Base-by-base conservation (phyloP, 2,113 vertebrate genomes). In the Halcyon malimbica region DNA sequence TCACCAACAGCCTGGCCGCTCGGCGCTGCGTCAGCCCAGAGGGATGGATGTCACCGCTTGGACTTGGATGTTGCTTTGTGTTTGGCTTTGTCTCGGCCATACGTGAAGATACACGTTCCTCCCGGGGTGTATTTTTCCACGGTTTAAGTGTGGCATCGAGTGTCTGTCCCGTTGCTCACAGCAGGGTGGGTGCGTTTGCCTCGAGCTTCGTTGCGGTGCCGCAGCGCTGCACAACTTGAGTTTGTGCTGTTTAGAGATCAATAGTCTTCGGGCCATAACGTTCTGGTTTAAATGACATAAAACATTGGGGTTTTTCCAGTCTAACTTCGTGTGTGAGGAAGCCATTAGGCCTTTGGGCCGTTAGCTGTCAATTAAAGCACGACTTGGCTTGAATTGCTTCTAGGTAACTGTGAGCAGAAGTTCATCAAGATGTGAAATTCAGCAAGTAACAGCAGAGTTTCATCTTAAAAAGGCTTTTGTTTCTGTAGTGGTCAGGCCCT, bases 141-240 rank as follows among this genome's bases (percentile, higher is more conserved):
- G 14, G 31, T 5, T 39, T 1, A 5, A 35, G 25, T 3, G 39
- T 67, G 31, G 26, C 19, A 2, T 17, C 14, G 11, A 5, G 37
- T 4, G 17, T n/a, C 46, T 46, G 54, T 68, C 68, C 83, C 14
- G 0, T 11, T 41, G 42, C 62, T 84, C 1, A 1, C 73, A 19
- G 13, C 37, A 5, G 1, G 17, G 5, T 2, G 2, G 44, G 29
- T 25, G 23, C 3, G 2, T 88, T 13, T 85, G 67, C 76, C 48
- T 35, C n/a, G 54, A 50, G 65, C 42, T 71, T 20, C 2, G 0
- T 4, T 13, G 89, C 14, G 5, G 2, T 53, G 73, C 6, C 1
- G 2, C 29, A 19, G 76, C 4, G 0, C 54, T 29, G 68, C 59
- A 26, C 1, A 1, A 4, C 5, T 3, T 42, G 5, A 21, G 1